Conservation (phyloP, 2,113 vertebrate genomes). For the Drymodes brunneopygia region DNA sequence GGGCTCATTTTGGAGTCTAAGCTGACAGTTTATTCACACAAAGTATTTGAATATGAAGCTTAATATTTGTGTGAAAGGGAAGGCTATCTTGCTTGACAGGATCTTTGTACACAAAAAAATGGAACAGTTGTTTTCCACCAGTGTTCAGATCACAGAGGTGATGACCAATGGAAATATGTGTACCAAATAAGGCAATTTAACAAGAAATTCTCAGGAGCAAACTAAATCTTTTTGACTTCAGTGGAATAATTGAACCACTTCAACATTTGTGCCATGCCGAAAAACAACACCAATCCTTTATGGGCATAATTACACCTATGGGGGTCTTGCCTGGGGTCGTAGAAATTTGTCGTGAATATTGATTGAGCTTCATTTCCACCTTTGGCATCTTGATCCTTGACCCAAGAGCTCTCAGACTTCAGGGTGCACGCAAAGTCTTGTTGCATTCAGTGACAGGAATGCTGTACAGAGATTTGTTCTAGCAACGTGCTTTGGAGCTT, state of each 20-base stretch:
- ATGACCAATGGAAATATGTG: neutral
- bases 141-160: neutral
- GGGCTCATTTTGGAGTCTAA: neutral
- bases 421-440: neutral
- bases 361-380: neutral
- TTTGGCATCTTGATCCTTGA: neutral
- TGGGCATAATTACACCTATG: neutral
- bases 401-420: neutral
- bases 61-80: neutral
- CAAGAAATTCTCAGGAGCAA: neutral
- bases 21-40: neutral
- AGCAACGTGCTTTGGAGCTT: rapidly evolving
- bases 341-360: neutral
- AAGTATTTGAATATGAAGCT: neutral
- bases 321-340: neutral
- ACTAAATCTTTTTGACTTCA: neutral
- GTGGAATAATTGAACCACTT: neutral
- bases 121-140: neutral
- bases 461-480: neutral
- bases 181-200: neutral
- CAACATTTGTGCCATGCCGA: rapidly evolving
- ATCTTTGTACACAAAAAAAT: neutral
- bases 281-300: neutral
- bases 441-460: rapidly evolving
- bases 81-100: neutral